phyloP scores from a whole-genome alignment of 2,797 vertebrate species.

The Scyliorhinus canicula region DNA sequence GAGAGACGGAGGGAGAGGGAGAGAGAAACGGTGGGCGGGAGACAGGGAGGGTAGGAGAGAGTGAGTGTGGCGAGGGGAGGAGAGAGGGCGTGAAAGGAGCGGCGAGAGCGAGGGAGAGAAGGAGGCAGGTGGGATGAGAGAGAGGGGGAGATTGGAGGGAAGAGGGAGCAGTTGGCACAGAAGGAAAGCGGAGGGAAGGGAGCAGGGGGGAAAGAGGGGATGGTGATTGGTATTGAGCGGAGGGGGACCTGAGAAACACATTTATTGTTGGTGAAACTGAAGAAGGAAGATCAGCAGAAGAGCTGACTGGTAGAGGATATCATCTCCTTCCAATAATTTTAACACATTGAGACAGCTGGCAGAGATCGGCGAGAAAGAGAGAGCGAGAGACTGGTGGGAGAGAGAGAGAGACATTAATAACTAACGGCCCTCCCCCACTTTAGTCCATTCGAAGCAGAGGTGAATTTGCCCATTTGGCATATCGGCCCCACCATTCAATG shows the following conservation, averaged over 20 bases:
- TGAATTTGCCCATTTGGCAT: too few species aligned
- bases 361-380: not conserved
- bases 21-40: too few species aligned
- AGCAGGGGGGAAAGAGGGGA: not conserved
- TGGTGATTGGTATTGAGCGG: not conserved
- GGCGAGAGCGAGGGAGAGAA: not conserved
- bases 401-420: too few species aligned
- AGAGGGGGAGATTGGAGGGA: not conserved
- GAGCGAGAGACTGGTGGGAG: not conserved
- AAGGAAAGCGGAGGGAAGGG: not conserved
- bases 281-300: not conserved
- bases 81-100: not conserved
- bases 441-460: too few species aligned
- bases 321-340: too few species aligned
- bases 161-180: not conserved
- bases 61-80: conserved; percentile 47
- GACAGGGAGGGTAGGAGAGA: too few species aligned
- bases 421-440: too few species aligned
- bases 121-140: conserved; percentile 36
- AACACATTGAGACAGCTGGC: not conserved
- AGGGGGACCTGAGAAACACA: too few species aligned
- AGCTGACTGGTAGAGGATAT: too few species aligned
- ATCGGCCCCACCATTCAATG: too few species aligned
- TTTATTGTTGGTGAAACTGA: too few species aligned
- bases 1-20: too few species aligned